Base-by-base conservation (phyloP, 2,113 vertebrate species). In the Poecilia latipinna region DNA sequence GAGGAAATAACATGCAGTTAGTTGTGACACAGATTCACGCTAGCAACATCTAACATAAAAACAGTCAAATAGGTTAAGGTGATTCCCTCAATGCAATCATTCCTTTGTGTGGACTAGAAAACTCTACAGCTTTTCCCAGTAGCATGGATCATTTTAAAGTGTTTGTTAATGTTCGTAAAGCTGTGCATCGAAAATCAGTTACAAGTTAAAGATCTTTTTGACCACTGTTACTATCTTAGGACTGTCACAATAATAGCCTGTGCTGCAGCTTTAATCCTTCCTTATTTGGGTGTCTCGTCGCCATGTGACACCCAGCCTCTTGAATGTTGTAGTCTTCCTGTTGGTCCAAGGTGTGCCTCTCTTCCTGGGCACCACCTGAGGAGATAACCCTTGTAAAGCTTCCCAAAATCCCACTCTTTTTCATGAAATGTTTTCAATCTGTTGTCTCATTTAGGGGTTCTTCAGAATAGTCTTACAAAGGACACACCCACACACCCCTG, bases 261-360 rank as follows among this genome's bases (percentile, higher is more conserved):
- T n/a, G 78, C 86, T 82, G 79, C 82, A 87, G 88, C 79, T 79
- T 76, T 57, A 74, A 54, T 64, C 78, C 80, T 69, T 67, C 74
- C 67, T 31, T 39, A 78, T 75, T 67, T 71, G 73, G 63, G 73
- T 75, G 77, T 28, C 72, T 70, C 62, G 61, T 75, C 51, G 72
- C 83, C 87, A 87, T 84, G 70, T 82, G 80, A 87, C 82, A 73
- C 82, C 75, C 37, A 4, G 26, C 32, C 70, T 74, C 74, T 62
- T 69, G 62, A 72, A 69, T 80, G 75, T 78, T 42, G 77, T 86
- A 74, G 86, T 93, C 91, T 91, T 91, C 89, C 86, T 91, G 85
- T 71, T 80, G 80, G 74, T 84, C 80, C 68, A 54, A 79, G 51
- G 35, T 79, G 12, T 84, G 76, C 42, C 63, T 37, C 72, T 81